These are phyloP conservation scores for Congeria kusceri DNA, from an alignment of 2,888 invertebrate genomes.

Conservation along the genomic window DNA sequence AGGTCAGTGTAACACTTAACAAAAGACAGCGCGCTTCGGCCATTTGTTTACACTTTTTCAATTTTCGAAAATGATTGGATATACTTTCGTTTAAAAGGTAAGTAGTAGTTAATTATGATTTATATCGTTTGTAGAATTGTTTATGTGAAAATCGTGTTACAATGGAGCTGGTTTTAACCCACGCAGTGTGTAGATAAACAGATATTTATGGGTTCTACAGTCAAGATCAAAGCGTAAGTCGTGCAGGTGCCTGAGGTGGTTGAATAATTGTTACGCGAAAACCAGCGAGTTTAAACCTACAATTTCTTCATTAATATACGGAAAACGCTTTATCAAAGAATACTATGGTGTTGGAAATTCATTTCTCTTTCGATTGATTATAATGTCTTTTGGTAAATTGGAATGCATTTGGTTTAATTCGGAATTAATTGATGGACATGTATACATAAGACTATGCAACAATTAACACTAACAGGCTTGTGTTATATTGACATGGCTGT, in stretches of 20 bases:
- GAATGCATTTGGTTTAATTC: too few relatives aligned
- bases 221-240: background rate
- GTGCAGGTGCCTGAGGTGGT: conserved; percentile 37
- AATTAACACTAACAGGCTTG: conserved; percentile 41
- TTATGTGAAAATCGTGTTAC: too few relatives aligned
- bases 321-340: too few relatives aligned
- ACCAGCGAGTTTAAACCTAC: conserved; percentile 16
- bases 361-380: too few relatives aligned
- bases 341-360: too few relatives aligned
- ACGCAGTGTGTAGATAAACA: too few relatives aligned
- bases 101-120: conserved; percentile 9
- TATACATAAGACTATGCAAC: conserved; percentile 35
- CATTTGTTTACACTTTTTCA: conserved; percentile 66
- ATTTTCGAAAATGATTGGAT: conserved; percentile 62
- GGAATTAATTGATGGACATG: conserved; percentile 8
- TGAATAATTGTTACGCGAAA: conserved; percentile 55
- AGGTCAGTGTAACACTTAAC: conserved; percentile 69
- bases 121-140: too few relatives aligned
- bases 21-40: conserved; percentile 63
- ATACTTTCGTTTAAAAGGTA: conserved; percentile 57
- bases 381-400: too few relatives aligned
- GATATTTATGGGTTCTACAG: background rate
- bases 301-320: background rate
- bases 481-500: conserved; percentile 62
- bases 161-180: too few relatives aligned